These are phyloP conservation scores for Equus przewalskii DNA, from an alignment of 2,113 vertebrate genomes.

Conservation along the genomic window DNA sequence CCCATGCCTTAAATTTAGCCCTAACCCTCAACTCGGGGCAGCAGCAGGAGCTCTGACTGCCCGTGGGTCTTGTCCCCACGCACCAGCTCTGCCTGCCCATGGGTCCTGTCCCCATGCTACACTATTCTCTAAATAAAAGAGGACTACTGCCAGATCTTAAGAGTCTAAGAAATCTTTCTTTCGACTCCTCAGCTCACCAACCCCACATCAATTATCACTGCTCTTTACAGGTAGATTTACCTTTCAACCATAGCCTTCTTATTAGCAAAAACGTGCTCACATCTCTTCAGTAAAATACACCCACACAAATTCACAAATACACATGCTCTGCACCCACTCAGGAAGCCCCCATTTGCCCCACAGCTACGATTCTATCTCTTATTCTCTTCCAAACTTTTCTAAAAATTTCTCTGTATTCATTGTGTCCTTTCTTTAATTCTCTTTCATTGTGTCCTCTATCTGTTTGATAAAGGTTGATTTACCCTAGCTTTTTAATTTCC, in stretches of 20 bases:
- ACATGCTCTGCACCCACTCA: not conserved
- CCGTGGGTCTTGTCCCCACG: no score
- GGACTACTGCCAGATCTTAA: no score
- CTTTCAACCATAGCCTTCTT: not conserved
- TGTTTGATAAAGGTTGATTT: not conserved
- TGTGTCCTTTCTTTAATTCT: not conserved
- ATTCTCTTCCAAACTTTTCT: not conserved
- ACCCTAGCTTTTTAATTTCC: not conserved
- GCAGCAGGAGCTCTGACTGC: no score
- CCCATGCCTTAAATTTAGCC: no score
- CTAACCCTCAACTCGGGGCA: no score
- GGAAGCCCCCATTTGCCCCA: not conserved
- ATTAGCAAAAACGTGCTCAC: not conserved
- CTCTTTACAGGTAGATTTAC: not conserved
- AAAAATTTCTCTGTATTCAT: not conserved
- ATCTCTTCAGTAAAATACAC: not conserved
- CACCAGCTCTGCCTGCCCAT: no score
- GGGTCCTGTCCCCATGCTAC: no score
- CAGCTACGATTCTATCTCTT: not conserved
- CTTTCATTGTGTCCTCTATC: not conserved
- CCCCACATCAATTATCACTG: not conserved
- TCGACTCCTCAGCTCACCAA: no score
- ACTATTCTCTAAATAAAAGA: no score
- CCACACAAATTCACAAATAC: not conserved
- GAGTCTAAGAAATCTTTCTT: no score